A percentile compares a stretch with the other conserved stretches of the same genome.
Evolutionary conservation across 35 echinoderm and acorn worm species (phyloP).

Genomic region (Chiridota heheva): DNA sequence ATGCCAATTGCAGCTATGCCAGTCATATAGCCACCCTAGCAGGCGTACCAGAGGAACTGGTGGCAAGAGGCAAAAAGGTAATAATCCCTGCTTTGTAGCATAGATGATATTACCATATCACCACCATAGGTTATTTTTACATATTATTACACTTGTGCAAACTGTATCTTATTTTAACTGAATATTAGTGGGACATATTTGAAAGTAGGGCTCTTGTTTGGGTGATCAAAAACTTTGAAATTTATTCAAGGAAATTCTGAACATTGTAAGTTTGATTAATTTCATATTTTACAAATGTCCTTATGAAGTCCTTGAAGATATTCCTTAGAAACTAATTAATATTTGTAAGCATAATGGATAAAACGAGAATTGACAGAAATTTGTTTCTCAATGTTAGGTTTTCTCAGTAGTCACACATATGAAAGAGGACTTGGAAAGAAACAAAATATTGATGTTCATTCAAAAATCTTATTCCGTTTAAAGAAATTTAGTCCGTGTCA

Average conservation of each 20-base stretch:
- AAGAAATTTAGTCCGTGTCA: too few species aligned
- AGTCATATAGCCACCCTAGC: slow-evolving; percentile 71
- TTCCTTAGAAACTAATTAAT: not conserved
- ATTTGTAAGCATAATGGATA: not conserved
- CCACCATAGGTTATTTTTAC: not conserved
- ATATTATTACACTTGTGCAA: not conserved
- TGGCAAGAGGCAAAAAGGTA: slow-evolving; percentile 74
- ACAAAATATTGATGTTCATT: not conserved
- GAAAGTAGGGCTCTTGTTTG: too few species aligned
- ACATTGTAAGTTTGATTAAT: not conserved
- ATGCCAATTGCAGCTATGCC: slow-evolving; percentile 78
- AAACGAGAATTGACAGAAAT: not conserved
- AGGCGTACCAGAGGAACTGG: slow-evolving; percentile 78
- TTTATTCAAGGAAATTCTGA: too few species aligned
- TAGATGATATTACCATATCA: not conserved
- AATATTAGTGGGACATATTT: not conserved
- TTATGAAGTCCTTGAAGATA: not conserved
- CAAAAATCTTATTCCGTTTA: not conserved
- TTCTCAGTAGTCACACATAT: not conserved
- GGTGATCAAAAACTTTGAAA: not conserved
- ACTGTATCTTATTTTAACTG: not conserved
- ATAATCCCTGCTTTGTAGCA: not conserved
- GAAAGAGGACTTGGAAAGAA: not conserved
- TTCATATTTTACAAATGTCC: not conserved
- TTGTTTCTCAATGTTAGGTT: too few species aligned